A percentile compares a stretch with the other conserved stretches of the same genome.
These are phyloP conservation scores for Pinna nobilis DNA, from an alignment of 1,140 invertebrate species.

Conservation along the genomic window DNA sequence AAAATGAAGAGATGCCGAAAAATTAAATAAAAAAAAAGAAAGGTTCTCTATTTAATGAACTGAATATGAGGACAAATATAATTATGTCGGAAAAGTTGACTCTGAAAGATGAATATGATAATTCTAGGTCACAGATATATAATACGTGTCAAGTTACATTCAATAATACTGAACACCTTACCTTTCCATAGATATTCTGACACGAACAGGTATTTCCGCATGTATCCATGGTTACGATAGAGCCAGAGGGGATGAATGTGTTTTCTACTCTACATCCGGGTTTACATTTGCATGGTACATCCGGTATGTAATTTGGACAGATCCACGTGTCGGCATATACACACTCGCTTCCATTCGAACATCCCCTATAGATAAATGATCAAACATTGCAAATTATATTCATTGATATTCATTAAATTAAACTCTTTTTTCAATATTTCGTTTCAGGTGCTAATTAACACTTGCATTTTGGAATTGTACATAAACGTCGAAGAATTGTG, in stretches of 20 bases:
- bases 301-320: conserved; percentile 28
- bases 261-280: conserved; percentile 32
- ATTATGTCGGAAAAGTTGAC: too few relatives aligned
- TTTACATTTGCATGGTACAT: conserved; percentile 27
- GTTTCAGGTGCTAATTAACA: not conserved
- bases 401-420: too few relatives aligned
- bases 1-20: too few relatives aligned
- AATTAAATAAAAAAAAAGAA: too few relatives aligned
- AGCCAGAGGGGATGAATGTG: conserved; percentile 26
- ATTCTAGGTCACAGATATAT: too few relatives aligned
- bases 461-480: not conserved
- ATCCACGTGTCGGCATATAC: conserved; percentile 19
- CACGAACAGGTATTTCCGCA: conserved; percentile 34
- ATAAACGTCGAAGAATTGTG: not conserved
- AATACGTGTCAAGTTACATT: too few relatives aligned
- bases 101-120: too few relatives aligned
- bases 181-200: conserved; percentile 35
- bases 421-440: not conserved
- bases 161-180: too few relatives aligned
- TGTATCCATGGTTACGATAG: conserved; percentile 19
- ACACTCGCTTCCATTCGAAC: conserved; percentile 25
- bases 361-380: conserved; percentile 16
- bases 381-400: too few relatives aligned
- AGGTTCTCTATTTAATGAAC: too few relatives aligned
- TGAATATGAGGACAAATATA: too few relatives aligned